phyloP scores from a whole-genome alignment of 2,113 vertebrate genomes.

The Mesembrinibis cayennensis region DNA sequence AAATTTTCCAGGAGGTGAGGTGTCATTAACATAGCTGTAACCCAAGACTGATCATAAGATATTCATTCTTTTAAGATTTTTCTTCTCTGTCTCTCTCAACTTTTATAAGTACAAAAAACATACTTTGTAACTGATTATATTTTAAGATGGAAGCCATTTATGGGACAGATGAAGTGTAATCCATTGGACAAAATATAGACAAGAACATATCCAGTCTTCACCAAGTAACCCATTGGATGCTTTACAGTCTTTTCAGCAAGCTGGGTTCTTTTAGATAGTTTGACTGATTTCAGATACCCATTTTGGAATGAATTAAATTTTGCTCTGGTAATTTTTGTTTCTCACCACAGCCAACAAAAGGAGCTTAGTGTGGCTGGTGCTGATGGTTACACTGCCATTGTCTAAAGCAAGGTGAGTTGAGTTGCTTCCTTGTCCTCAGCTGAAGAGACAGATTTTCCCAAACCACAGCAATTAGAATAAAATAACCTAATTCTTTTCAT shows the following conservation, averaged over 20 bases:
- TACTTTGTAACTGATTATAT: neutral
- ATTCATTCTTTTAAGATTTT: neutral
- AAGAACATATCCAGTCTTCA: neutral
- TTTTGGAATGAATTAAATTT: neutral
- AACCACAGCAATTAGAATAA: neutral
- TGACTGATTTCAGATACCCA: neutral
- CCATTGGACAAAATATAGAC: neutral
- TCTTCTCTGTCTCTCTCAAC: neutral
- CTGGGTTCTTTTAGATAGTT: neutral
- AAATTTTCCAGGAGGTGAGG: neutral
- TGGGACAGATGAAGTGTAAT: neutral
- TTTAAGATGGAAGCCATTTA: neutral
- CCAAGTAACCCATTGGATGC: rapidly evolving
- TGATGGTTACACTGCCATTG: neutral
- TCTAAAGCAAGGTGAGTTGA: neutral
- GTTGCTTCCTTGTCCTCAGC: neutral
- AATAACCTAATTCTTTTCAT: neutral
- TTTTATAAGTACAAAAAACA: rapidly evolving
- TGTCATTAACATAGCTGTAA: neutral
- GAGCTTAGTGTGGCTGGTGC: neutral
- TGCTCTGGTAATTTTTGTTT: neutral
- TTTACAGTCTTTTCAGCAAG: neutral
- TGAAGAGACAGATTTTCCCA: neutral
- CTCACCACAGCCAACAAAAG: neutral
- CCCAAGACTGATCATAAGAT: neutral